These are phyloP conservation scores for Nycticorax nycticorax DNA, from an alignment of 2,113 vertebrate species.

Conservation along the genomic window DNA sequence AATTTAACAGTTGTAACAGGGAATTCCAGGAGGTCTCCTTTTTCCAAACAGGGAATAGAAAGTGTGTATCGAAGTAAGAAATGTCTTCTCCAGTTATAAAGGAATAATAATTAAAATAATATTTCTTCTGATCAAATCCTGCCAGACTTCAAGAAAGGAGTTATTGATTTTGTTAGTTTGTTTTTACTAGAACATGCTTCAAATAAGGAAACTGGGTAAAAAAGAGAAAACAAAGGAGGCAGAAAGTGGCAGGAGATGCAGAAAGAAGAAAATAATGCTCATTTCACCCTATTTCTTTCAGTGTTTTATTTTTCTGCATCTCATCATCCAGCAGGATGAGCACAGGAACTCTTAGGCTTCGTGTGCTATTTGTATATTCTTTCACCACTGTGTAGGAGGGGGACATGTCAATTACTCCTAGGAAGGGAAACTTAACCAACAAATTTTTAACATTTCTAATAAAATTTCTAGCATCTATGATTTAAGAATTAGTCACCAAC, in stretches of 20 bases:
- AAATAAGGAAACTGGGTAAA: fast-evolving
- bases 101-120: neutral
- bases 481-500: neutral
- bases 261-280: neutral
- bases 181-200: neutral
- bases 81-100: neutral
- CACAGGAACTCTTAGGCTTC: neutral
- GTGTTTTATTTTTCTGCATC: neutral
- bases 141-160: neutral
- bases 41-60: neutral
- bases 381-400: neutral
- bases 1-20: neutral
- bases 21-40: neutral
- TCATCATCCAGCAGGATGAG: neutral
- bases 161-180: neutral
- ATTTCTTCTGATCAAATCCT: neutral
- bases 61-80: neutral
- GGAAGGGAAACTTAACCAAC: neutral
- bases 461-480: neutral
- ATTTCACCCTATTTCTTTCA: neutral
- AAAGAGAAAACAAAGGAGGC: neutral
- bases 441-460: neutral
- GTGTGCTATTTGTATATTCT: neutral
- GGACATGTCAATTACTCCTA: neutral
- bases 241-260: neutral